These are phyloP conservation scores for Scomber colias DNA, from an alignment of 2,113 vertebrate species.

Conservation along the genomic window DNA sequence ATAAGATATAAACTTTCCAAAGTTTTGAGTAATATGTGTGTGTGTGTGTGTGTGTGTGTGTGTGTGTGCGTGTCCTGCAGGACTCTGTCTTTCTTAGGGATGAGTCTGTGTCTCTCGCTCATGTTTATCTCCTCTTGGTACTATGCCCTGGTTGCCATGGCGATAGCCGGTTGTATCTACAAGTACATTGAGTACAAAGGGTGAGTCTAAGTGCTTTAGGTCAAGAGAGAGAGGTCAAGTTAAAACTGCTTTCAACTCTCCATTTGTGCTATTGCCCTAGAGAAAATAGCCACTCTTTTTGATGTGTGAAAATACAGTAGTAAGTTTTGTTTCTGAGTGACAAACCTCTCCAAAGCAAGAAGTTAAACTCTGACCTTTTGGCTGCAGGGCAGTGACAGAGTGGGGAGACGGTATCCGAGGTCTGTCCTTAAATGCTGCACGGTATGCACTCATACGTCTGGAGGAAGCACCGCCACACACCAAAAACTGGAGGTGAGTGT, in stretches of 20 bases:
- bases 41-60: too few species aligned
- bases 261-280: background rate
- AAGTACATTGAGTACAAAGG: slow-evolving; percentile 99
- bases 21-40: too few species aligned
- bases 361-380: background rate
- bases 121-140: slow-evolving; percentile 99
- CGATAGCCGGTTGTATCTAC: slow-evolving; percentile 95
- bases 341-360: background rate
- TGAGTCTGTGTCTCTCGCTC: slow-evolving; percentile 95
- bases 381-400: slow-evolving; percentile 93
- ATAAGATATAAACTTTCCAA: too few species aligned
- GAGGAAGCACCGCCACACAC: slow-evolving; percentile 94
- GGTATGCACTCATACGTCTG: slow-evolving; percentile 92
- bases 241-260: background rate
- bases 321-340: background rate
- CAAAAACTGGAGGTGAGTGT: slow-evolving; percentile 96
- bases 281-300: background rate
- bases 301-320: background rate
- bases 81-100: slow-evolving; percentile 95
- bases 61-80: slow-evolving; percentile 74
- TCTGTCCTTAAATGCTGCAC: slow-evolving; percentile 94
- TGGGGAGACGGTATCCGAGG: slow-evolving; percentile 98
- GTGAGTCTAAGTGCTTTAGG: slow-evolving; percentile 81
- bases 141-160: slow-evolving; percentile 92
- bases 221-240: background rate